Evolutionary conservation across 2,113 vertebrate genomes (phyloP), one percentile per base, ranked within the genome.

Genomic region (Saccopteryx leptura): DNA sequence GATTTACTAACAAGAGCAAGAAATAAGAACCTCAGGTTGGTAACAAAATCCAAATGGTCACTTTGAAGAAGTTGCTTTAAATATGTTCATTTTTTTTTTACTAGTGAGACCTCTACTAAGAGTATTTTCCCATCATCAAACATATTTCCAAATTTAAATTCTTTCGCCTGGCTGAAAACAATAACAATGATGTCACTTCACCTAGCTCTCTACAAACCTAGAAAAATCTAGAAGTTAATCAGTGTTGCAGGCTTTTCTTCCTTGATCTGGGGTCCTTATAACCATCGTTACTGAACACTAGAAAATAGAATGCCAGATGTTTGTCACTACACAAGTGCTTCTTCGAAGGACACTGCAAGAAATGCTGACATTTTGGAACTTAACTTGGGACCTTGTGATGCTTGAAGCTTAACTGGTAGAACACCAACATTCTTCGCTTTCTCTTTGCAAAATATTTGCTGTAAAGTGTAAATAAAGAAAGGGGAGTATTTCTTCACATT

Each of bases 361-460:
- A 96, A 96, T 95, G 80, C 91, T 98, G 92, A 96, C 76, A 90
- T 97, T 97, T 96, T 96, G 89, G 90, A 82, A 91, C 74, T 96
- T 58, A 82, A 91, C 74, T 96, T 58, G 94, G 88, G 93, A 90
- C 88, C 48, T 95, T 97, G 96, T 97, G 97, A 96, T 97, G 91
- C 90, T 97, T 96, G 31, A 80, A 52, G 52, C 92, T 83, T 97
- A 96, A 95, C 96, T 97, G 69, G 74, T 95, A 90, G 88, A 97
- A 97, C 96, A 96, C 98, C 97, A 98, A 98, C 97, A 98, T 98
- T 98, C 96, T 95, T 96, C 91, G 96, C 80, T 97, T 97, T 95
- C 84, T 97, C 71, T 93, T 95, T 82, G 90, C 90, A 98, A 98
- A 98, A 98, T 98, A 98, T 98, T 98, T 98, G 98, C 97, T 97